Percentiles rank a stretch among this genome's conserved stretches.
Evolutionary conservation across 2,888 invertebrate species (phyloP).

Genomic region (Choristoneura rosaceana): DNA sequence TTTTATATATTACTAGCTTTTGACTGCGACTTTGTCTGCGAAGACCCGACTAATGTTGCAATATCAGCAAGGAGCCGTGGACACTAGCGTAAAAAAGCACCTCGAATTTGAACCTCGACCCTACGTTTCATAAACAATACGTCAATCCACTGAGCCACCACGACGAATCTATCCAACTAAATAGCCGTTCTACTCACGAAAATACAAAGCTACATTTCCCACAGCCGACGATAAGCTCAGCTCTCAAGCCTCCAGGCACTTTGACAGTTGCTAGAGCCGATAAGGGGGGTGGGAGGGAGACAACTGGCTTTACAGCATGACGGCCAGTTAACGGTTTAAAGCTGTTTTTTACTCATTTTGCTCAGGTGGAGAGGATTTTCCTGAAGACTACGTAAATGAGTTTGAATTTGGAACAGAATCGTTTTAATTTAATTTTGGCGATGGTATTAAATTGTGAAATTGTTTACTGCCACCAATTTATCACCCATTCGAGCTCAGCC

Average conservation of each 20-base stretch:
- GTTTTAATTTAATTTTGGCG: no score
- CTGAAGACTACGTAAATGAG: neutral
- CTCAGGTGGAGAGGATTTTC: neutral
- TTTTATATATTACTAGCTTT: no score
- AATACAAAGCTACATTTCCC: neutral
- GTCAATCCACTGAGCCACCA: neutral
- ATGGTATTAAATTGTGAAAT: no score
- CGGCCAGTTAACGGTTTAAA: slow-evolving; percentile 9
- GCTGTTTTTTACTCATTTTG: slow-evolving; percentile 6
- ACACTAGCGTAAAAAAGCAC: no score
- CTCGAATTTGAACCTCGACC: neutral
- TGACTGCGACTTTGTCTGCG: no score
- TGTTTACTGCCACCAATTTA: no score
- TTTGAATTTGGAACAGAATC: no score
- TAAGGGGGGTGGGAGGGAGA: slow-evolving; percentile 23
- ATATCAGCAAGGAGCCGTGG: no score
- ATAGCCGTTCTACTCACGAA: neutral
- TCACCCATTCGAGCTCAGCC: no score
- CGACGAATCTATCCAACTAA: neutral
- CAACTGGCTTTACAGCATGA: slow-evolving; percentile 25
- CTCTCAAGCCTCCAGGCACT: slow-evolving; percentile 9
- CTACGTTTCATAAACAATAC: neutral
- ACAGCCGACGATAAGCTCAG: neutral
- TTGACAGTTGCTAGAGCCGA: slow-evolving; percentile 36
- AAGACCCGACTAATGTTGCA: no score